phyloP scores from a whole-genome alignment of 2,113 vertebrate genomes.

The Emydocephalus ijimae region DNA sequence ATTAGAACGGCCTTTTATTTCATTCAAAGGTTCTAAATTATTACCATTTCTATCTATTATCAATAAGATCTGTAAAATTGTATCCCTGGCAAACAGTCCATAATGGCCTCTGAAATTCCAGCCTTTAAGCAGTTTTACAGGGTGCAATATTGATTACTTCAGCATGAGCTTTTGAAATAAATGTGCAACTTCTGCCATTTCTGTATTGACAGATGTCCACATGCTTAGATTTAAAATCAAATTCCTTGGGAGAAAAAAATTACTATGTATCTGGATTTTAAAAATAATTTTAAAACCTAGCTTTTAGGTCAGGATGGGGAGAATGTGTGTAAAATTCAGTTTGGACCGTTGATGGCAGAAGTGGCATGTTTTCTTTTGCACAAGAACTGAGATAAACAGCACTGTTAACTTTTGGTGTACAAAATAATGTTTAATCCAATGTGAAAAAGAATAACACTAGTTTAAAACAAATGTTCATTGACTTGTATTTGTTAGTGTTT shows the following conservation, averaged over 20 bases:
- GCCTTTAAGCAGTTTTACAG: conserved; percentile 31
- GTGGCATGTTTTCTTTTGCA: conserved; percentile 57
- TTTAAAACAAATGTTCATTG: conserved; percentile 74
- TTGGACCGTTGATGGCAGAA: conserved; percentile 55
- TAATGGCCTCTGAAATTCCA: conserved; percentile 11
- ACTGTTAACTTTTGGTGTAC: conserved; percentile 74
- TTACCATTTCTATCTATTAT: neutral
- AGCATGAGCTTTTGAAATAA: conserved; percentile 49
- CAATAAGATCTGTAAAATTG: conserved; percentile 27
- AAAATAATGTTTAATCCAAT: conserved; percentile 74
- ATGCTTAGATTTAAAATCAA: conserved; percentile 40
- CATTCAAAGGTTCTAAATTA: conserved; percentile 26
- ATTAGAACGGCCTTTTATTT: conserved; percentile 32
- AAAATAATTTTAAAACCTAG: conserved; percentile 50
- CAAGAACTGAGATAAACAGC: conserved; percentile 74
- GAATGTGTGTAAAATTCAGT: conserved; percentile 44
- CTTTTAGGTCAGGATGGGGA: conserved; percentile 44
- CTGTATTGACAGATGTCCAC: conserved; percentile 52
- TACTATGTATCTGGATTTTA: conserved; percentile 48
- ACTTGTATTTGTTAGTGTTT: conserved; percentile 80
- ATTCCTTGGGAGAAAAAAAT: neutral
- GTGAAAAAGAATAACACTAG: conserved; percentile 76
- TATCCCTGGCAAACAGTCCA: conserved; percentile 31
- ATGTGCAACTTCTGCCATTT: conserved; percentile 58
- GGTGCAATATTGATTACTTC: conserved; percentile 41